Evolutionary conservation across 2,888 invertebrate genomes (phyloP).

Genomic region (Rhingia rostrata): DNA sequence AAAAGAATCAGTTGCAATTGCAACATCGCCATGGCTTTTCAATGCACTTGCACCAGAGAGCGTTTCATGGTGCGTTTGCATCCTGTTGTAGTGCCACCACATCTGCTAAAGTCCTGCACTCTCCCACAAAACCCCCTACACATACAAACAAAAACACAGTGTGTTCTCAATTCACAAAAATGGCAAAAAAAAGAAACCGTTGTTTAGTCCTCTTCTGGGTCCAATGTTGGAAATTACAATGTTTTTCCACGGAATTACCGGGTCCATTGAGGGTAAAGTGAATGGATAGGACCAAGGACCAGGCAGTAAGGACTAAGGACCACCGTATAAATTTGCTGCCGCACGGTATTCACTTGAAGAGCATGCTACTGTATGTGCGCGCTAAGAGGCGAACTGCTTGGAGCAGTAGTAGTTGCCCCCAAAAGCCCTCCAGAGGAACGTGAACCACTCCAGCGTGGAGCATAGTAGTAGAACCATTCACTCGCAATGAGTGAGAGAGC

Average conservation of each 20-base stretch:
- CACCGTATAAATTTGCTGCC: slow-evolving; percentile 50
- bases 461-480: slow-evolving; percentile 38
- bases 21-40: background rate
- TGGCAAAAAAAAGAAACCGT: background rate
- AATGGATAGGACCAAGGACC: slow-evolving; percentile 44
- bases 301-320: slow-evolving; percentile 23
- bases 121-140: background rate
- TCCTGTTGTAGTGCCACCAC: slow-evolving; percentile 21
- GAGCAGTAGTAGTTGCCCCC: background rate
- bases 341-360: slow-evolving; percentile 51
- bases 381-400: slow-evolving; percentile 23
- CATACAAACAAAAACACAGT: slow-evolving; percentile 1
- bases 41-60: slow-evolving; percentile 15
- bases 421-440: background rate
- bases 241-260: slow-evolving; percentile 69
- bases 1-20: too few species aligned
- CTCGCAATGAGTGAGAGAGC: slow-evolving; percentile 42
- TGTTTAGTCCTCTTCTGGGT: slow-evolving; percentile 4
- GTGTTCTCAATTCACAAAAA: slow-evolving; percentile 10
- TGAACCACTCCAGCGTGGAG: slow-evolving; percentile 43
- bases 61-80: slow-evolving; percentile 31
- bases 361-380: slow-evolving; percentile 19
- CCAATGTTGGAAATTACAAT: slow-evolving; percentile 59
- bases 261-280: slow-evolving; percentile 71
- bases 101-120: slow-evolving; percentile 19